These are phyloP conservation scores for Nemotelus pantherinus DNA, from an alignment of 2,888 invertebrate species.

Conservation along the genomic window DNA sequence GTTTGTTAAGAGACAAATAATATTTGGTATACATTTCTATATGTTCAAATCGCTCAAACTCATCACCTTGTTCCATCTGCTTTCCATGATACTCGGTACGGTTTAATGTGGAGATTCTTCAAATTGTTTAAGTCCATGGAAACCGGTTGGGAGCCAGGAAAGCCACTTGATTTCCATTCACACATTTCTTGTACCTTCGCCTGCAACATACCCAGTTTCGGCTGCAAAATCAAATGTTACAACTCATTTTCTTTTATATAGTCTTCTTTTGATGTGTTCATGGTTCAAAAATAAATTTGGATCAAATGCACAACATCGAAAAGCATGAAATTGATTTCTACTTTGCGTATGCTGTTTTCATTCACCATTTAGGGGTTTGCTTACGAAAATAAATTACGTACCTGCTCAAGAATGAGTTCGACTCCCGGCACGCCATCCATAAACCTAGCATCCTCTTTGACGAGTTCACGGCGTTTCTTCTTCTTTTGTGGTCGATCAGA, in stretches of 20 bases:
- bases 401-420: slow-evolving; percentile 72
- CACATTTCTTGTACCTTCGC: slow-evolving; percentile 81
- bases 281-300: neutral
- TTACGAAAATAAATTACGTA: slow-evolving; percentile 48
- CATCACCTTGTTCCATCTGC: slow-evolving; percentile 92
- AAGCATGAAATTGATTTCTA: no score
- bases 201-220: slow-evolving; percentile 74
- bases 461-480: slow-evolving; percentile 67
- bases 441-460: slow-evolving; percentile 76
- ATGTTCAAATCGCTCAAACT: neutral
- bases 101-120: slow-evolving; percentile 76
- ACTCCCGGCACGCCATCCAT: slow-evolving; percentile 90
- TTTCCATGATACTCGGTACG: slow-evolving; percentile 98
- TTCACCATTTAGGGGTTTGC: no score
- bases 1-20: neutral
- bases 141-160: slow-evolving; percentile 97
- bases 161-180: slow-evolving; percentile 80
- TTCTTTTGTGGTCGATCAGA: slow-evolving; percentile 58
- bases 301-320: no score
- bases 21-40: neutral
- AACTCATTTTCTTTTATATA: neutral
- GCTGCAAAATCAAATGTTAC: slow-evolving; percentile 51
- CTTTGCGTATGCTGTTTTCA: no score
- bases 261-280: neutral
- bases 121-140: slow-evolving; percentile 92